phyloP scores from a whole-genome alignment of 1,140 invertebrate species.

The Diachasmimorpha longicaudata region DNA sequence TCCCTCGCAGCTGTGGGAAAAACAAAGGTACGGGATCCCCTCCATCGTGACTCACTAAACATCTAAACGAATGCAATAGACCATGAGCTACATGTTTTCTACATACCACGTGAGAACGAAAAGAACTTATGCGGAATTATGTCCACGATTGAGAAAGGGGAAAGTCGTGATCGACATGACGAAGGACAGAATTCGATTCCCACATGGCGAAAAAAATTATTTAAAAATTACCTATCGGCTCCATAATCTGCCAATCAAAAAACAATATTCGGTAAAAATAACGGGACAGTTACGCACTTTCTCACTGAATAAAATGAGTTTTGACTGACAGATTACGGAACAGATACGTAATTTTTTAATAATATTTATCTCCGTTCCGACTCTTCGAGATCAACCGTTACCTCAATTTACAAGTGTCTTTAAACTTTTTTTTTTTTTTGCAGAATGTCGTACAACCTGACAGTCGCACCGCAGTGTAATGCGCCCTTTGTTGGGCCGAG shows the following conservation, averaged over 20 bases:
- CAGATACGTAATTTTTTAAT: too few relatives aligned
- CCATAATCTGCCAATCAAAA: too few relatives aligned
- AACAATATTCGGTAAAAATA: too few relatives aligned
- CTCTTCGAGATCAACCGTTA: neutral
- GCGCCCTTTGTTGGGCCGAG: conserved; percentile 59
- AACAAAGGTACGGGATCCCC: neutral
- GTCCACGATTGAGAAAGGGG: neutral
- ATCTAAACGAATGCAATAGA: neutral
- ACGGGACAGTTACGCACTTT: too few relatives aligned
- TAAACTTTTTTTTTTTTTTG: conserved; percentile 25
- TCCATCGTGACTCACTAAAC: neutral
- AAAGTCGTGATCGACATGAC: neutral
- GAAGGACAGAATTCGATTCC: neutral
- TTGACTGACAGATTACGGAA: too few relatives aligned
- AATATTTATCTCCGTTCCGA: too few relatives aligned
- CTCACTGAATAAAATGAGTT: too few relatives aligned
- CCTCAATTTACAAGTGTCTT: too few relatives aligned
- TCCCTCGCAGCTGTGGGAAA: too few relatives aligned
- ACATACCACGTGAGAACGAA: neutral
- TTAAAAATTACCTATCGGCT: too few relatives aligned
- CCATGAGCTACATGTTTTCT: neutral
- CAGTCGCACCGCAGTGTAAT: conserved; percentile 35
- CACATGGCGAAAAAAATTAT: too few relatives aligned
- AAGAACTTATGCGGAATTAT: neutral
- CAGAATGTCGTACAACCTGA: conserved; percentile 52